Evolutionary conservation across 1,140 invertebrate genomes (phyloP), one percentile per base, ranked within the genome.

Genomic region (Liolophura sinensis): DNA sequence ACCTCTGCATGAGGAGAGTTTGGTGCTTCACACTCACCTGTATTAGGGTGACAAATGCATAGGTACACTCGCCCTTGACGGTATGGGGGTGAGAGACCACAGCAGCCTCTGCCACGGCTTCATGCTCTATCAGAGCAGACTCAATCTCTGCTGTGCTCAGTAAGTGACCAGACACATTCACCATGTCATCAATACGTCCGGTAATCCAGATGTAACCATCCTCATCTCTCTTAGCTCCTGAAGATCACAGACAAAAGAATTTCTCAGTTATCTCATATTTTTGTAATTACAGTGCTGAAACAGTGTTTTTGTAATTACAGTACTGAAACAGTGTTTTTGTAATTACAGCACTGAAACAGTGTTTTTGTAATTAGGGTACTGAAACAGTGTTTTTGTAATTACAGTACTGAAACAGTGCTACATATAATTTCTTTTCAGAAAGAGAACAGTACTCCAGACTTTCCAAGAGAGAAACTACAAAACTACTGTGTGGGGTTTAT

Each of bases 191-290:
- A 18, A 98, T 92, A 59, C 97, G 89, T 0, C 97, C 97, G 1
- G 96, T 98, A 24, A 99, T 91, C 95, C 96, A 99, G 20, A 97
- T 85, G 83, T 97, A 98, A 3, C 96, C 96, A 84, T 99, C 96
- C 16, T 90, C 88, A 82, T 99, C 97, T 64, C 95, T 86, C 76
- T 89, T 89, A 0, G 94, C 95, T 61, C 95, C 94, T 87, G 62
- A 7, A 70, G 56, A 64, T 20, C 49, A 69, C 6, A 58, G 22
- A 46, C 51, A 63, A 67, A 5, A 54, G 15, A 40, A 58, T 57
- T 61, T 20, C 15, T 47, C 18, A 16, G 18, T 7, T 11, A 54
- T 11, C 24, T 9, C 56, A 9, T 3, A 47, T n/a, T 59, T 27
- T 14, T n/a, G 25, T 47, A 14, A 58, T 31, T 15, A 31, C 56